Conservation (phyloP, 2,888 invertebrate species). For the Drymonia ruficornis region DNA sequence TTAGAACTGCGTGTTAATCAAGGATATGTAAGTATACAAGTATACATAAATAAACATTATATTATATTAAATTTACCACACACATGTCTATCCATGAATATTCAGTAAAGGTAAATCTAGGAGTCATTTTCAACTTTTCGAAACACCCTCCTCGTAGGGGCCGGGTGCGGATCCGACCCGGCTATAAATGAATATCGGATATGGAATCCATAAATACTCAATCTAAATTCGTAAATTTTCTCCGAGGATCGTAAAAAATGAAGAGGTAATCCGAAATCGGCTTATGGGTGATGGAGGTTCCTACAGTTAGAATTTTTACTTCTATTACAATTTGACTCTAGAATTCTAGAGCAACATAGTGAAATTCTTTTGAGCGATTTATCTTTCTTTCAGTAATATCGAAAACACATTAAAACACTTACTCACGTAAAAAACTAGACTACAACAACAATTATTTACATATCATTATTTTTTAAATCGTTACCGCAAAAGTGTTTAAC, state of each 20-base stretch:
- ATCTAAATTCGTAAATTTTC: conserved; percentile 76
- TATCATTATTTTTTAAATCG: too few species aligned
- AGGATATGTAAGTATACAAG: too few species aligned
- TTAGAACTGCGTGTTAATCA: too few species aligned
- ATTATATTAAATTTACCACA: background rate
- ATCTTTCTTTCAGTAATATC: background rate
- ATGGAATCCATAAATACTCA: conserved; percentile 76
- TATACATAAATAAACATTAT: background rate
- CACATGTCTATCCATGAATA: conserved; percentile 10
- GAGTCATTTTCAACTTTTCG: conserved; percentile 58
- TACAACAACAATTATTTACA: too few species aligned
- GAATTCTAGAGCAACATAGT: too few species aligned
- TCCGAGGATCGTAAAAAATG: conserved; percentile 65
- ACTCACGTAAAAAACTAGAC: too few species aligned
- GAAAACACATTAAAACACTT: too few species aligned
- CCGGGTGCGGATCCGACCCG: conserved; percentile 54
- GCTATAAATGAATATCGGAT: conserved; percentile 73
- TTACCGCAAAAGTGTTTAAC: conserved; percentile 35
- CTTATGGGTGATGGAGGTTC: conserved; percentile 49
- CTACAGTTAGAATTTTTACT: conserved; percentile 60
- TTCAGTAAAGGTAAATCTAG: conserved; percentile 36
- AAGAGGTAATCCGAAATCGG: conserved; percentile 68
- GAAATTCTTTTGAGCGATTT: background rate
- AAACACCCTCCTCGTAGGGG: conserved; percentile 47
- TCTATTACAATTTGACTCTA: conserved; percentile 50